Conservation (phyloP, 2,888 invertebrate genomes). For the Caenorhabditis becei region DNA sequence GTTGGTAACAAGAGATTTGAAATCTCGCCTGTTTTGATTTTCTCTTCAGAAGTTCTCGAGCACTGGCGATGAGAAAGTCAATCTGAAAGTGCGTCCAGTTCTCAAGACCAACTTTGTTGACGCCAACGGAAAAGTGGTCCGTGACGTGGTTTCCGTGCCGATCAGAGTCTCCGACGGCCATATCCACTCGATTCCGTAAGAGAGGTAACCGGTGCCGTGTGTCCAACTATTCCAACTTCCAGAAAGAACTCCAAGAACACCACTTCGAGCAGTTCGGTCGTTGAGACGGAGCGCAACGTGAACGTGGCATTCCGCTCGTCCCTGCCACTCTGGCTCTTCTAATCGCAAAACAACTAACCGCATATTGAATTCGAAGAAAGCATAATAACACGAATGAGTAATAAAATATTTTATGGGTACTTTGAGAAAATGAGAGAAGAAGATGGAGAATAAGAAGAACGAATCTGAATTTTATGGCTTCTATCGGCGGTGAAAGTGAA, state of each 20-base stretch:
- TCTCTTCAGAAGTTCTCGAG: constrained; percentile 51
- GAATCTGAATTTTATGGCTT: constrained; percentile 29
- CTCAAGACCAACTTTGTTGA: constrained; percentile 79
- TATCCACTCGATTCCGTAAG: constrained; percentile 58
- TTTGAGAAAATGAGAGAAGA: constrained; percentile 8
- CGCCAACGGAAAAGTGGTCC: constrained; percentile 74
- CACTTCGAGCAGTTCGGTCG: constrained; percentile 49
- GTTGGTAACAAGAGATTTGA: too few relatives aligned
- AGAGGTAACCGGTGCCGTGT: neutral
- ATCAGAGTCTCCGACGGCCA: constrained; percentile 73
- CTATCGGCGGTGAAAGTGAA: neutral
- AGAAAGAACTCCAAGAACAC: constrained; percentile 58
- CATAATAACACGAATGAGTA: constrained; percentile 47
- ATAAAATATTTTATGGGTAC: constrained; percentile 52
- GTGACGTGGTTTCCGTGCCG: constrained; percentile 75
- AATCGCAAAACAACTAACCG: constrained; percentile 10
- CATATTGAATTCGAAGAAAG: neutral
- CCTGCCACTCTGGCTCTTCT: constrained; percentile 54
- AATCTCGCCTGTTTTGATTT: neutral
- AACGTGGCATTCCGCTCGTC: constrained; percentile 61
- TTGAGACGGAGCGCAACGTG: constrained; percentile 59
- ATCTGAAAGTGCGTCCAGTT: constrained; percentile 75
- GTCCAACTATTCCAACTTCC: constrained; percentile 5
- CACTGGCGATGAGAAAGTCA: constrained; percentile 67
- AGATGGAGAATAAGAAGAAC: neutral